Evolutionary conservation across 2,797 vertebrate genomes (phyloP).

Genomic region (Vultur gryphus): DNA sequence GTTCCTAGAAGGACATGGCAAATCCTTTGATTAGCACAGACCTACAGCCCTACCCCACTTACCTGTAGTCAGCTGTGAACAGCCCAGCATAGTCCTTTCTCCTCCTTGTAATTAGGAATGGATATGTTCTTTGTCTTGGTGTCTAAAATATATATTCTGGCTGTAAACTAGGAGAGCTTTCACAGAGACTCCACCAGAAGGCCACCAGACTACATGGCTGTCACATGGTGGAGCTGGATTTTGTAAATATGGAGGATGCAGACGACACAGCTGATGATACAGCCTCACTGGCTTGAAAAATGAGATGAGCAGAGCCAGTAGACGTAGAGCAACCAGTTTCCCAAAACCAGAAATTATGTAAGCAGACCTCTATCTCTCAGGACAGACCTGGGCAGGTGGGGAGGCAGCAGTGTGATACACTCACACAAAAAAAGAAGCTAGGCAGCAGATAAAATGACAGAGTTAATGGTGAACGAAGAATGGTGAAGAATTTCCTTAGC

Average conservation of each 20-base stretch:
- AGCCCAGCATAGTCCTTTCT: not conserved
- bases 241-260: not conserved
- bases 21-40: not conserved
- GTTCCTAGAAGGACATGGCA: not conserved
- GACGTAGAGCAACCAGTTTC: not conserved
- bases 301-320: not conserved
- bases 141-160: not conserved
- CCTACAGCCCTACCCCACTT: not conserved
- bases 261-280: not conserved
- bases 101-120: not conserved
- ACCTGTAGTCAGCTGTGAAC: not conserved
- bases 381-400: not conserved
- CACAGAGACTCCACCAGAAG: not conserved
- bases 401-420: not conserved
- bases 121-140: not conserved
- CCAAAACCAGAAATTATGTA: not conserved
- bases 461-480: not conserved
- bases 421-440: not conserved
- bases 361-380: not conserved
- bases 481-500: not conserved
- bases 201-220: not conserved
- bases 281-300: not conserved
- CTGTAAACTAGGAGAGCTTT: not conserved
- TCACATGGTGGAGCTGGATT: not conserved
- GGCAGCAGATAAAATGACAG: not conserved